A percentile compares a stretch with the other conserved stretches of the same genome.
Conservation (phyloP, 1,140 invertebrate species). For the Micrasema minimum region DNA sequence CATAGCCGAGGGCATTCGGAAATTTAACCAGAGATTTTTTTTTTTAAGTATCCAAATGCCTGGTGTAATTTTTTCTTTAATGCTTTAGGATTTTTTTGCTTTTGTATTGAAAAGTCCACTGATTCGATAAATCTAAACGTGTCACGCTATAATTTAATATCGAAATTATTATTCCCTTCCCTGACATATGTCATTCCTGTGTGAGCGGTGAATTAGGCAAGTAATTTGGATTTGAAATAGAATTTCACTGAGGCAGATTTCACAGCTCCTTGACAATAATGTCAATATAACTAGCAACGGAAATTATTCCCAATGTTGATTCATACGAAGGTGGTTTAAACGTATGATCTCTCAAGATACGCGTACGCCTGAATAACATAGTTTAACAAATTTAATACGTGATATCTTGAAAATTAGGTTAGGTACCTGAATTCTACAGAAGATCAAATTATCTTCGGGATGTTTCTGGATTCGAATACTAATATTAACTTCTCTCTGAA, state of each 20-base stretch:
- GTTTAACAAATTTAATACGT: slow-evolving; percentile 13
- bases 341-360: slow-evolving; percentile 3
- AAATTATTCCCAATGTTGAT: slow-evolving; percentile 1
- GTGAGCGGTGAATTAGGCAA: slow-evolving; percentile 15
- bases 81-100: too few relatives aligned
- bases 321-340: background rate
- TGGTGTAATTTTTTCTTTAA: too few relatives aligned
- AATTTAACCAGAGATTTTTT: too few relatives aligned
- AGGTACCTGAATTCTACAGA: background rate
- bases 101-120: too few relatives aligned
- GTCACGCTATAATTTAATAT: slow-evolving; percentile 21
- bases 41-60: too few relatives aligned
- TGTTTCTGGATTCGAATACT: background rate
- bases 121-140: too few relatives aligned
- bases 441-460: slow-evolving; percentile 17
- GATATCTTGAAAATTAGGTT: slow-evolving; percentile 28
- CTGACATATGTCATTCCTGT: background rate
- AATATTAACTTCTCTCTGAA: background rate
- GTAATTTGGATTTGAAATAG: slow-evolving; percentile 8
- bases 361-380: slow-evolving; percentile 6
- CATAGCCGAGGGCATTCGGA: too few relatives aligned
- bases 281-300: slow-evolving; percentile 11
- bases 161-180: background rate
- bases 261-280: slow-evolving; percentile 17
- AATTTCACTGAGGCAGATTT: slow-evolving; percentile 25